Base-by-base conservation (phyloP, 2,888 invertebrate genomes). In the Peribatodes rhomboidaria region DNA sequence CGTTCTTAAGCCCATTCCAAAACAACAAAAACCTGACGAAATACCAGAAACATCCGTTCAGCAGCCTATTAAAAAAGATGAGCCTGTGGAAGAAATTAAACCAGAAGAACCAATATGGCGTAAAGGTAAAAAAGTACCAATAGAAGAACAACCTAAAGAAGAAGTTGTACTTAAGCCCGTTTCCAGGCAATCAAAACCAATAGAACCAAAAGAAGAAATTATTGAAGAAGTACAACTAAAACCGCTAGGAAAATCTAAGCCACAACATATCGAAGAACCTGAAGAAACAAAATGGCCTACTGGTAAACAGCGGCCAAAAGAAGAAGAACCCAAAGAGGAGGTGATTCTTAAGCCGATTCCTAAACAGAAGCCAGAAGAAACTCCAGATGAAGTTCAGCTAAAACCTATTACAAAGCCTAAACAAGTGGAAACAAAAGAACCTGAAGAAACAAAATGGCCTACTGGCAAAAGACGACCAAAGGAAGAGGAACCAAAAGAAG, bases 41-140 rank as follows among this genome's bases (percentile, higher is more conserved):
- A 85, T 89, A 67, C 76, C 84, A 0, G 90, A 91, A 73, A 92
- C 94, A 63, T n/a, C n/a, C n/a, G 71, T 81, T 73, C 73, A 53
- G 61, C 61, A 80, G 0, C 46, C 46, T 20, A 44, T 18, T n/a
- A 18, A 44, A 46, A 46, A 20, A n/a, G 10, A 52, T 1, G 20
- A 50, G 70, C 14, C 10, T 37, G 68, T 69, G 42, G 74, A 75
- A 22, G 69, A 71, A 70, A 62, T 79, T 33, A 67, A 70, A n/a
- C 58, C 59, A 13, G 85, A 88, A 61, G 65, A 71, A 18, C 47
- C 58, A 8, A 71, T 33, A 22, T 70, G 70, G 70, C 66, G 49
- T 20, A 65, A 37, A 10, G 61, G 61, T 9, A 68, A 65, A 35
- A 65, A 42, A 50, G 27, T 16, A 27, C 63, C 62, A 2, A 67